Conservation (phyloP, 2,888 invertebrate species). For the Xestia rhomboidea region DNA sequence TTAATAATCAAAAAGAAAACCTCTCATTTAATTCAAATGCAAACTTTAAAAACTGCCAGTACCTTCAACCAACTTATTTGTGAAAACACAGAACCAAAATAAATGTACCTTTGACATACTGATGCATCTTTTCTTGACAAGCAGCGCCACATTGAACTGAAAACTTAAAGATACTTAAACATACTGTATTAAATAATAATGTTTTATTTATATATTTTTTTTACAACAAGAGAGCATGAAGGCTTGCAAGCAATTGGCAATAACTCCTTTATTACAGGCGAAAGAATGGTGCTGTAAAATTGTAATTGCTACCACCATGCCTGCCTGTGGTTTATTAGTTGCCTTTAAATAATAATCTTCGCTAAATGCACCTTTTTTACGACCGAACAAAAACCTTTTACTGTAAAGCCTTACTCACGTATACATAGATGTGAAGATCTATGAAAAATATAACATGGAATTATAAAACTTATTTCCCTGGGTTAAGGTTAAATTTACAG, state of each 20-base stretch:
- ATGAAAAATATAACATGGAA: neutral
- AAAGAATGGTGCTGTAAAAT: constrained; percentile 67
- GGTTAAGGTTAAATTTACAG: neutral
- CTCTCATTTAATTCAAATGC: too few species aligned
- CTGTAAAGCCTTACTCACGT: constrained; percentile 4
- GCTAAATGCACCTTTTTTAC: constrained; percentile 62
- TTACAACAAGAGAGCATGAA: constrained; percentile 25
- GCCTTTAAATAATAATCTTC: constrained; percentile 67
- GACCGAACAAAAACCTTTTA: constrained; percentile 50
- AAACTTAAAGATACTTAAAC: neutral
- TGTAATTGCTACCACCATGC: constrained; percentile 70
- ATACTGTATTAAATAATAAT: neutral
- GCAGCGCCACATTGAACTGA: neutral
- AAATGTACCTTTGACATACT: neutral
- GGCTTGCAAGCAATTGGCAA: constrained; percentile 50
- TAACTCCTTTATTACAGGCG: constrained; percentile 61
- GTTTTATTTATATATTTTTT: constrained; percentile 11
- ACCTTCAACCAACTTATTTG: neutral
- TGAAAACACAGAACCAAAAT: neutral
- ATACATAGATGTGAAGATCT: constrained; percentile 18
- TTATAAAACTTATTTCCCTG: neutral
- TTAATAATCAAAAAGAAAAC: too few species aligned
- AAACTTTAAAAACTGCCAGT: too few species aligned
- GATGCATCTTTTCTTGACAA: neutral
- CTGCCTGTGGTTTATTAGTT: constrained; percentile 66